These are phyloP conservation scores for Scolopax rusticola DNA, from an alignment of 2,797 vertebrate genomes.

Conservation along the genomic window DNA sequence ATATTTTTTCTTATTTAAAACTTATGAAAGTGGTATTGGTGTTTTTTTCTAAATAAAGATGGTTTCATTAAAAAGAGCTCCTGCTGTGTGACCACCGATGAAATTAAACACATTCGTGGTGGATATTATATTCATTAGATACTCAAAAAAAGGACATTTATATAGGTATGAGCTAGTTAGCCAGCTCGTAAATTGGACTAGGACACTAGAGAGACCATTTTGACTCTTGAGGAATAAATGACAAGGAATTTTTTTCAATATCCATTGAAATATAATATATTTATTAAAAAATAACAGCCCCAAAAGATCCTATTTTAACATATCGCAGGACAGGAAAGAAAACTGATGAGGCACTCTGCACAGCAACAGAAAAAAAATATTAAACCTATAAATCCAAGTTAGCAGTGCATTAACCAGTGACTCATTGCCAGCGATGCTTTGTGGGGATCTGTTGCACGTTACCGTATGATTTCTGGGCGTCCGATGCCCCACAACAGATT, in stretches of 20 bases:
- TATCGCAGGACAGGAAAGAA: not conserved
- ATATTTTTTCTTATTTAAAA: not conserved
- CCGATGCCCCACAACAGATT: not conserved
- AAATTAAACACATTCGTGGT: not conserved
- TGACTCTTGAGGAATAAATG: not conserved
- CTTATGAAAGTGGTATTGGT: not conserved
- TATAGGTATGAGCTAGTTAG: not conserved
- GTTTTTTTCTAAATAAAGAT: not conserved
- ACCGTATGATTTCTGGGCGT: not conserved
- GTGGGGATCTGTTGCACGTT: not conserved
- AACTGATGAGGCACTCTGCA: not conserved
- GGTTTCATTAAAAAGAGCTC: not conserved
- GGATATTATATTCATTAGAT: not conserved
- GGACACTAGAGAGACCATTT: not conserved
- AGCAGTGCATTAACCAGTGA: constrained; percentile 21
- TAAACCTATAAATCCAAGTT: constrained; percentile 57
- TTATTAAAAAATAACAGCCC: not conserved
- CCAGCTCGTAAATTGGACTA: not conserved
- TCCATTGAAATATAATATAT: not conserved
- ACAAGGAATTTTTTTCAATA: not conserved
- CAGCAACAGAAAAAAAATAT: constrained; percentile 28
- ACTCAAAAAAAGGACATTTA: not conserved
- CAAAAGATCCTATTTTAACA: not conserved
- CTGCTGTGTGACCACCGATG: not conserved
- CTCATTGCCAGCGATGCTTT: not conserved